Evolutionary conservation across 1,140 invertebrate genomes (phyloP), one percentile per base, ranked within the genome.

Genomic region (Holotrichia oblita): DNA sequence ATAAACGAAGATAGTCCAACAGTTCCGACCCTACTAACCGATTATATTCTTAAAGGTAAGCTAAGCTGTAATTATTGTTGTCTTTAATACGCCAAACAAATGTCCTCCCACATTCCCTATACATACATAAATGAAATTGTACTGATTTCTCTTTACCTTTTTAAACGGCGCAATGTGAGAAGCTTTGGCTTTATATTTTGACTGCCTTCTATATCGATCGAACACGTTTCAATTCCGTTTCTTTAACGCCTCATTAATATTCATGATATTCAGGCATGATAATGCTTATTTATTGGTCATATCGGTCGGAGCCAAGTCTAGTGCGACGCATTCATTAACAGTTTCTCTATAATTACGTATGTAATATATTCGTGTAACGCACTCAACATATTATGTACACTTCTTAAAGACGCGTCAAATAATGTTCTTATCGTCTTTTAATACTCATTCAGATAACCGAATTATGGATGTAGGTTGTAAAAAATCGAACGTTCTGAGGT

Each of bases 1-100:
- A 99, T 99, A 80, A 98, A 99, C 88, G 98, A 99, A 90, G 98
- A 99, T 87, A 99, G 96, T 87, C 96, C 97, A 17, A 97, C 97
- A 79, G 98, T 99, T 81, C 98, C 98, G 41, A 96, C 97, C 61
- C 91, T 99, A 79, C 90, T 99, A 80, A 99, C 98, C 81, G 98
- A 99, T 89, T 99, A 99, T 87, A 99, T 99, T 86, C 91, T 99
- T 42, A 99, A 98, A 93, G 97, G 94, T 95, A 88, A 83, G 78
- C 72, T 79, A 76, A n/a, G n/a, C n/a, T n/a, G n/a, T 73, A n/a
- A 75, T 48, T 59, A 9, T 40, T 42, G 14, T 6, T 76, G 22
- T 55, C 41, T 20, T 3, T 12, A 24, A 40, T 10, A 8, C 48
- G 17, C 9, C 59, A 64, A 64, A 64, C 10, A 64, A 20, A 64